Base-by-base conservation (phyloP, 2,113 vertebrate genomes). In the Macquaria australasica region DNA sequence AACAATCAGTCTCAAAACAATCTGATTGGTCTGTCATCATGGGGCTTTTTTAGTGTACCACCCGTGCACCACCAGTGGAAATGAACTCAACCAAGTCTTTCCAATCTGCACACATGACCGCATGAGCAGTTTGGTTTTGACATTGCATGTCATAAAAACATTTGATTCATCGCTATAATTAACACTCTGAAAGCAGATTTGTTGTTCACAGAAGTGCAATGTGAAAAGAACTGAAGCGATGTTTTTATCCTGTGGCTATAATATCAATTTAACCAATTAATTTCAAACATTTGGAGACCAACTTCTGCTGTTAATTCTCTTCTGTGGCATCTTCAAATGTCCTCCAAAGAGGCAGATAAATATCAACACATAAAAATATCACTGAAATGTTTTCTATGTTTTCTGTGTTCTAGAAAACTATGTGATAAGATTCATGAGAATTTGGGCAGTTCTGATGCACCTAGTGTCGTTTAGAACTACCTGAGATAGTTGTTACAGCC, bases 11-110 rank as follows among this genome's bases (percentile, higher is more conserved):
- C 2, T 75, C 5, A 39, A 8, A 70, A 31, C 8, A 37, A 37
- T 37, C 18, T 55, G 76, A 87, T 77, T 80, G 77, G 81, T 60
- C 43, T 20, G 4, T 56, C 62, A 28, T 20, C 8, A 21, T 73
- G 39, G 48, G 37, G 39, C 5, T 9, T 39, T n/a, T 43, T 37
- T 3, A 64, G 9, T 37, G 6, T n/a, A 7, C 11, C 43, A 62
- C 31, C 43, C 21, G 21, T n/a, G n/a, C n/a, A n/a, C n/a, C n/a
- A n/a, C n/a, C n/a, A 43, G 62, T 43, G 63, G 28, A 82, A 69
- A 74, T n/a, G 3, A n/a, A 23, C 4, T 23, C 6, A 53, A 31
- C 34, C 25, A 8, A 48, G 25, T 59, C 12, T 70, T 60, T 39
- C 1, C 23, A 45, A 23, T 43, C 56, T 51, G 14, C 31, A 50